These are phyloP conservation scores for Corythornis vintsioides DNA, from an alignment of 2,113 vertebrate genomes.

Conservation along the genomic window DNA sequence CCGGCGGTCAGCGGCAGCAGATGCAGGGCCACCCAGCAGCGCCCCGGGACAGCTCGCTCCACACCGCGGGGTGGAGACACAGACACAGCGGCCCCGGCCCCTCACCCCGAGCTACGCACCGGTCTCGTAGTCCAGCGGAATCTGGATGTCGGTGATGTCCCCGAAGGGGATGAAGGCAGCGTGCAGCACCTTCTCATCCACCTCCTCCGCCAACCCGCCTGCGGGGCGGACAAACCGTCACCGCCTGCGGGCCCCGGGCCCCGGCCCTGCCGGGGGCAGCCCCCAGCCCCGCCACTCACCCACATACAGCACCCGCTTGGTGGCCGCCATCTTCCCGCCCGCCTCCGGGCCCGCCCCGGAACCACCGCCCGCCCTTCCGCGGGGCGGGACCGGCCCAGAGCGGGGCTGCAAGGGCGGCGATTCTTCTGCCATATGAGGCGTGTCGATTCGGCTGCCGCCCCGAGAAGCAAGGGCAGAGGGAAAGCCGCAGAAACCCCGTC, in stretches of 20 bases:
- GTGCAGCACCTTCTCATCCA: conserved; percentile 94
- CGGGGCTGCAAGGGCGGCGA: neutral
- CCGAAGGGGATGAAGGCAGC: conserved; percentile 97
- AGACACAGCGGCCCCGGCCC: no score
- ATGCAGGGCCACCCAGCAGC: neutral
- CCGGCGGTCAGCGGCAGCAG: neutral
- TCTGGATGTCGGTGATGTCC: conserved; percentile 95
- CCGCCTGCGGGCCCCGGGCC: neutral
- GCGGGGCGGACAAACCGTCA: neutral
- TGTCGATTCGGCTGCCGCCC: neutral
- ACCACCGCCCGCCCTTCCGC: neutral
- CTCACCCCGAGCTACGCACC: conserved; percentile 69
- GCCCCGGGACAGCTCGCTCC: no score
- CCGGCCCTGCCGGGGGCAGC: neutral
- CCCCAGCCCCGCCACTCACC: conserved; percentile 61
- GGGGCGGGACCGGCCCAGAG: neutral
- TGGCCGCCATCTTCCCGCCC: conserved; percentile 68
- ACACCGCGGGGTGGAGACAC: no score
- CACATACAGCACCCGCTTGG: conserved; percentile 78
- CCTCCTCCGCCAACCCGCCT: conserved; percentile 96
- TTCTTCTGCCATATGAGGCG: no score
- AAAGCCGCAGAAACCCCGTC: neutral
- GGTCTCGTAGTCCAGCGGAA: conserved; percentile 96
- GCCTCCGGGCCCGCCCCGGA: neutral
- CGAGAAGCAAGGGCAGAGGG: neutral